phyloP scores from a whole-genome alignment of 2,797 vertebrate species.

The Neosalanx taihuensis region DNA sequence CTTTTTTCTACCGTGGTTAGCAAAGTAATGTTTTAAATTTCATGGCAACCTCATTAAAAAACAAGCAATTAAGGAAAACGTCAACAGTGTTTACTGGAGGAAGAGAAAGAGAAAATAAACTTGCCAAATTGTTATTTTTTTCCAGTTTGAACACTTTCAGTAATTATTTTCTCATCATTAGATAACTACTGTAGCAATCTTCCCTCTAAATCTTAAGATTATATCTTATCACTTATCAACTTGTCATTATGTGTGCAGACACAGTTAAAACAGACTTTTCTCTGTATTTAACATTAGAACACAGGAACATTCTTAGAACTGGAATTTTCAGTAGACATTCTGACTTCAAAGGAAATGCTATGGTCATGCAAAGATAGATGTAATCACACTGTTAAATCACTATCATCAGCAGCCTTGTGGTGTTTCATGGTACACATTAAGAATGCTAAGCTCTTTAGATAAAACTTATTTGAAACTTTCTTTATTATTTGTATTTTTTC shows the following conservation, averaged over 20 bases:
- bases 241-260: no score
- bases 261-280: background rate
- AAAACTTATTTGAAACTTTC: background rate
- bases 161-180: background rate
- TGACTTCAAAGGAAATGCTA: constrained; percentile 26
- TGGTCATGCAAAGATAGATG: constrained; percentile 1
- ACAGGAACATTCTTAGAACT: background rate
- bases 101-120: background rate
- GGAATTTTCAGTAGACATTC: background rate
- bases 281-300: background rate
- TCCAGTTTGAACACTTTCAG: background rate
- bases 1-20: background rate
- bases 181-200: background rate
- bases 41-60: background rate
- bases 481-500: constrained; percentile 53
- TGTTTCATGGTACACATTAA: constrained; percentile 2
- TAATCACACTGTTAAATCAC: constrained; percentile 39
- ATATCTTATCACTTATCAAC: background rate
- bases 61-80: background rate
- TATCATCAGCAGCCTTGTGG: background rate
- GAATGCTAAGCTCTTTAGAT: constrained; percentile 18
- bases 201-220: background rate
- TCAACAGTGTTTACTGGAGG: constrained; percentile 2
- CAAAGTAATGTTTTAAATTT: background rate
- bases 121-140: background rate